Base-by-base conservation (phyloP, 2,888 invertebrate species). In the Caenorhabditis sp. region DNA sequence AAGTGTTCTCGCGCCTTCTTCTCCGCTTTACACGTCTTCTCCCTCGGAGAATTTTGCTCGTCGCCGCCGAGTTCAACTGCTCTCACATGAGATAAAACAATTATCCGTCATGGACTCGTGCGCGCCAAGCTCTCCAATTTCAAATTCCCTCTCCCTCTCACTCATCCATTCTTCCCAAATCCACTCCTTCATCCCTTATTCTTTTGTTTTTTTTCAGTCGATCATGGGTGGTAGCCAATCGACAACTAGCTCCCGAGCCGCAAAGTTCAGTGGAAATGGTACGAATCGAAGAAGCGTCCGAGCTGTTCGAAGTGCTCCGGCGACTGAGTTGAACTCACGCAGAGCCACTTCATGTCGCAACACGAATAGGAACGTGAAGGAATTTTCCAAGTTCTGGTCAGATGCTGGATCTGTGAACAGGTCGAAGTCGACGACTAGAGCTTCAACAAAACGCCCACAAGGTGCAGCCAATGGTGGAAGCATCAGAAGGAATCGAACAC, bases 381-480 rank as follows among this genome's bases (percentile, higher is more conserved):
- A 84, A 35, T 84, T 84, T 40, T 81, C 81, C 4, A 82, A 82
- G 28, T 84, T 80, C 62, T 84, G 84, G 84, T 78, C 82, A 18
- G 81, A 84, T 58, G 82, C 60, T 13, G 82, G 82, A 2, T 62
- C 67, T 0, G 62, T 82, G 24, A 58, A 24, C 20, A 67, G 77
- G 1, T 67, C 81, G 0, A 77, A 68, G 11, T 77, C 72, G 9
- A 62, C 72, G 13, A 78, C 51, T 3, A 26, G 76, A 26, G 53
- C 70, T 32, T 70, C 82, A 5, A 58, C 64, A 1, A 67, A 68
- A 13, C 68, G 67, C 18, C 28, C 28, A 22, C 51, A 58, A 28
- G 44, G 60, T 8, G 20, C 40, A 1, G 18, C 40, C 13, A 56
- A 69, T 20, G 62, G 74, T 15, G 67, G 53, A 26, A 74, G 80